Evolutionary conservation across 2,113 vertebrate genomes (phyloP), one percentile per base, ranked within the genome.

Genomic region (Nerophis ophidion): DNA sequence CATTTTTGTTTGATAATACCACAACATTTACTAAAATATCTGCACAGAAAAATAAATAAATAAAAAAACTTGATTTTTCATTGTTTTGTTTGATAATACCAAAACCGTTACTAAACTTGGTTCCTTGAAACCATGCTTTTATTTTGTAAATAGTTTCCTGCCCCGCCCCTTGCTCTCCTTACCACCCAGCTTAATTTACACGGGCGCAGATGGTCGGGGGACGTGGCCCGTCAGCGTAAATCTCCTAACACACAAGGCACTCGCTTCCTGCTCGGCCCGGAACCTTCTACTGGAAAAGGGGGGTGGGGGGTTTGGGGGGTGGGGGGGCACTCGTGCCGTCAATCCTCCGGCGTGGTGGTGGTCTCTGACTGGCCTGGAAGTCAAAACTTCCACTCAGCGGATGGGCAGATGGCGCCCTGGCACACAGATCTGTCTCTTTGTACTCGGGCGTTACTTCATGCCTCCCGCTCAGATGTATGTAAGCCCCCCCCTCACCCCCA

Each of bases 351-450:
- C 60, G 44, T 19, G 60, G 81, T 75, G 65, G 82, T 79, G n/a
- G n/a, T n/a, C 79, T 79, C 77, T 71, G 66, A 76, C 72, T 26
- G 60, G 66, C 57, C 69, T 82, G 77, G 77, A 83, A 81, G 81
- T 62, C 46, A 5, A 64, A 16, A 68, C 81, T 83, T 81, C 74
- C 66, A 74, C 74, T 55, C 45, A 75, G 71, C 79, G 66, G 79
- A 82, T 71, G 81, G 81, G 86, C 80, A 85, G 81, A 86, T 85
- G 84, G 82, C 54, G 78, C 81, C 74, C 73, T 82, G 81, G 80
- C 79, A 80, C 62, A 54, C 52, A 26, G 26, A 26, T 26, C 26
- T 64, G 75, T 77, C 62, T 61, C 61, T 79, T 83, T 85, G 78
- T 83, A 61, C 55, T 66, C 50, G 63, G 57, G 63, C n/a, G n/a